Base-by-base conservation (phyloP, 2,888 invertebrate genomes). In the Trypoxylon attenuatum region DNA sequence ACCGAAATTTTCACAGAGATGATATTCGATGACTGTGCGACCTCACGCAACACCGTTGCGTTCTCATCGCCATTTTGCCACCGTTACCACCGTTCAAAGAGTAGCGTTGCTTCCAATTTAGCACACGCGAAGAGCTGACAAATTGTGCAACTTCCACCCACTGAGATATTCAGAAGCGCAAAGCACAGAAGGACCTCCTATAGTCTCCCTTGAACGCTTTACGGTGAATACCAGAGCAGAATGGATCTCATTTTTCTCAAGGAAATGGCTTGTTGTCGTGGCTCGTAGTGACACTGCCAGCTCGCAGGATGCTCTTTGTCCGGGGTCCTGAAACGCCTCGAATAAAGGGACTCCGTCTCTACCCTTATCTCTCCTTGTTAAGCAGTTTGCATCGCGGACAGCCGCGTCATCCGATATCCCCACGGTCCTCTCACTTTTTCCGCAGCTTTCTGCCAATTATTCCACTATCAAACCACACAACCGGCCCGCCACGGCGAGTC, bases 221-320 rank as follows among this genome's bases (percentile, higher is more conserved):
- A 8, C 10, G 53, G 50, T 41, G 63, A 54, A 69, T 52, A 52
- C 54, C 56, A 27, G 55, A 61, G 73, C 71, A 64, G 64, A 75
- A 73, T 67, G 71, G 73, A 63, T 73, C 73, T 65, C 73, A 62
- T 68, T 75, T 75, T 73, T 71, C 75, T 76, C 64, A 47, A 62
- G 71, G 69, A 76, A 76, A 76, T 73, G 64, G 73, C 61, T 69
- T 66, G 56, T 42, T 62, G 58, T 21, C 50, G 29, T 27, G 42
- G 51, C 25, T 43, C 10, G 25, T 16, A 15, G 21, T 49, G 52
- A 19, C 29, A 18, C 18, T 21, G 42, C 33, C 49, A 43, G 45
- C 41, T n/a, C 49, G 50, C 68, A 47, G 61, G 62, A 69, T 71
- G 62, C 73, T 63, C 64, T 64, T 64, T 71, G 54, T 61, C 47